Evolutionary conservation across 2,797 vertebrate species (phyloP), one percentile per base, ranked within the genome.

Genomic region (Cuniculus paca): DNA sequence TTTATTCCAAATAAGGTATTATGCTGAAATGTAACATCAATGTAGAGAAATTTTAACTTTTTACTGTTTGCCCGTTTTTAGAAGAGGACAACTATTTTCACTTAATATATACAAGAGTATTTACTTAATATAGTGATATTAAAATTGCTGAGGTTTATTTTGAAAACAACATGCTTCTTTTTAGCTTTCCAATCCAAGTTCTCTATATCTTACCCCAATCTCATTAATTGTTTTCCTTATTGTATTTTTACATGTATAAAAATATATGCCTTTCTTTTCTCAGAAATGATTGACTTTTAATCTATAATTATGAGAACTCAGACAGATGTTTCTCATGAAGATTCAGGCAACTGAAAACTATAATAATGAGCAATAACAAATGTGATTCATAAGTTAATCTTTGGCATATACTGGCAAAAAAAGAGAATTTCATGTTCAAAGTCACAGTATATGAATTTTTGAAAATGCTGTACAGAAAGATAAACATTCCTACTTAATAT

Each of bases 1-100:
- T 96, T 78, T 95, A 94, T 72, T 87, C 16, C 39, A 84, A 85
- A 19, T 28, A 50, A 45, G 10, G 39, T 81, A 61, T 72, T 92
- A 12, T 89, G 4, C 34, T 91, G 60, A 95, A 81, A 81, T 26
- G 4, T 24, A 61, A 19, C 36, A 52, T 68, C 20, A 52, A 68
- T 58, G 9, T 17, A 88, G 34, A 58, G 19, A 84, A 95, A 83
- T 88, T 42, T 77, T 34, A 78, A 42, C 1, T 36, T 91, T 88
- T 68, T 48, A 39, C 24, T 81, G 11, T 79, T 93, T 85, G 5
- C 26, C 17, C 80, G 0, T 8, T 82, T 95, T 94, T 92, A 78
- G 42, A 68, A 82, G 88, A 82, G 65, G 34, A 72, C 2, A 77
- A 77, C 16, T 82, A 45, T 28, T 50, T 94, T 92, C 4, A 5